phyloP scores from a whole-genome alignment of 2,888 invertebrate species.

The Euclidia mi region DNA sequence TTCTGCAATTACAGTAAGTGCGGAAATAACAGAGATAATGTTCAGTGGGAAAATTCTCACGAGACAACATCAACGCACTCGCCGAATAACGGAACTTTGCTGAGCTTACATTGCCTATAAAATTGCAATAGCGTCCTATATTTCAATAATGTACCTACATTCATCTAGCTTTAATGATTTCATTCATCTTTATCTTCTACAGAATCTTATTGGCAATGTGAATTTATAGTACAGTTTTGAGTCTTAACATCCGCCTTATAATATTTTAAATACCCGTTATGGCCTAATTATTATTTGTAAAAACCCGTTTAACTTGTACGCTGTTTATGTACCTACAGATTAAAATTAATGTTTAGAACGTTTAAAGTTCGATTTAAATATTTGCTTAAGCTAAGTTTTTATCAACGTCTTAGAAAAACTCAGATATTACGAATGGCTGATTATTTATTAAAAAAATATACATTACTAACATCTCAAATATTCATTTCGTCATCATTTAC shows the following conservation, averaged over 20 bases:
- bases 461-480: neutral
- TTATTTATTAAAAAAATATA: neutral
- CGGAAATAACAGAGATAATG: conserved; percentile 43
- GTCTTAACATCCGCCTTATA: conserved; percentile 5
- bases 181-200: no score
- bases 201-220: no score
- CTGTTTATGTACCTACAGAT: neutral
- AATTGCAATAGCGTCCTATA: conserved; percentile 9
- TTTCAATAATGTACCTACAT: no score
- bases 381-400: no score
- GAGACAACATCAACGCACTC: conserved; percentile 38
- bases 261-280: conserved; percentile 15
- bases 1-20: conserved; percentile 56
- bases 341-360: neutral
- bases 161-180: no score
- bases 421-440: neutral
- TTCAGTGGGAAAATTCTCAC: conserved; percentile 68
- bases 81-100: conserved; percentile 54
- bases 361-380: no score
- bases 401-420: no score
- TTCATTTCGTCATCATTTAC: conserved; percentile 20
- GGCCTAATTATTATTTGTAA: conserved; percentile 17
- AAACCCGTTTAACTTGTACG: conserved; percentile 13
- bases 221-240: no score
- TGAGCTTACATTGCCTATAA: conserved; percentile 13